phyloP scores from a whole-genome alignment of 2,888 invertebrate species.

The Epirrhoe tristata region DNA sequence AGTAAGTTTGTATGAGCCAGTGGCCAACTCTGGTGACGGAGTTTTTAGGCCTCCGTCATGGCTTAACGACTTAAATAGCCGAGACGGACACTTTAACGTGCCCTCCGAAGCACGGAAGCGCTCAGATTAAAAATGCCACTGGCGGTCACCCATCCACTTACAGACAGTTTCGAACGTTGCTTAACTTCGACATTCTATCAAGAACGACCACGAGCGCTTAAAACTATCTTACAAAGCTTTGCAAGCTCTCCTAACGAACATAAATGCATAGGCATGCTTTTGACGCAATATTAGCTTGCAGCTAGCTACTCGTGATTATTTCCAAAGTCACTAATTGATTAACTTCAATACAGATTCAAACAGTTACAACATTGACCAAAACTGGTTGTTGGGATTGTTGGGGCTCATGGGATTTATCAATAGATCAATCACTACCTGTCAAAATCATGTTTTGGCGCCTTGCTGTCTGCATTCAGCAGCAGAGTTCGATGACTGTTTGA shows the following conservation, averaged over 20 bases:
- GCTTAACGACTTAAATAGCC: too few relatives aligned
- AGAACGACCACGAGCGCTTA: too few relatives aligned
- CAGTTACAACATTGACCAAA: constrained; percentile 30
- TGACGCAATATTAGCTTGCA: constrained; percentile 17
- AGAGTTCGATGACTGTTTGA: constrained; percentile 61
- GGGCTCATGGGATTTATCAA: constrained; percentile 49
- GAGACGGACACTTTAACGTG: too few relatives aligned
- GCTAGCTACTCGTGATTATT: constrained; percentile 21
- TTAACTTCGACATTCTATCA: too few relatives aligned
- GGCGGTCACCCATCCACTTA: too few relatives aligned
- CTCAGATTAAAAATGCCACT: too few relatives aligned
- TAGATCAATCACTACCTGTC: constrained; percentile 70
- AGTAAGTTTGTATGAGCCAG: too few relatives aligned
- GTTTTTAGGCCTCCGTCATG: too few relatives aligned
- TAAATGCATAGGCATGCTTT: constrained; percentile 9
- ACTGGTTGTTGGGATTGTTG: constrained; percentile 37
- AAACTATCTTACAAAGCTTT: background rate
- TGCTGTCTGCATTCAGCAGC: constrained; percentile 64
- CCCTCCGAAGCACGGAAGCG: too few relatives aligned
- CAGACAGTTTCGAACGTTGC: too few relatives aligned
- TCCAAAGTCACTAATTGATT: constrained; percentile 25
- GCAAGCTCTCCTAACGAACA: constrained; percentile 7
- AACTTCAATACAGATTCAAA: constrained; percentile 25
- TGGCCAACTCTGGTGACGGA: too few relatives aligned
- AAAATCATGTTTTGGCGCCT: constrained; percentile 71